Conservation (phyloP, 2,888 invertebrate species). For the Ptilodon capucinus region DNA sequence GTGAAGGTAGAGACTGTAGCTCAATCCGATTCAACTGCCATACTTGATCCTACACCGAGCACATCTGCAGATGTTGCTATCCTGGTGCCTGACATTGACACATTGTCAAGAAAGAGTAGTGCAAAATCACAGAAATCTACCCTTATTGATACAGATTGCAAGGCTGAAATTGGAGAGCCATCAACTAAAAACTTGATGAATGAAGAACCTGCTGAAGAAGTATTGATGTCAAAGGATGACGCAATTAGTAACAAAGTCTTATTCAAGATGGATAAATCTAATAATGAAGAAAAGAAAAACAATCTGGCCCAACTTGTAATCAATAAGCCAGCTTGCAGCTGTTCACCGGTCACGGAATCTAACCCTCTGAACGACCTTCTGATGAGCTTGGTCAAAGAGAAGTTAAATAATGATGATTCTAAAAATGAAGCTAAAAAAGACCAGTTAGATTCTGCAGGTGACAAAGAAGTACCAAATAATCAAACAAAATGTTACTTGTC, state of each 20-base stretch:
- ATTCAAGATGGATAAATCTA: constrained; percentile 68
- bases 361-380: constrained; percentile 76
- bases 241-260: constrained; percentile 75
- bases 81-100: constrained; percentile 52
- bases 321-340: constrained; percentile 72
- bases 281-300: constrained; percentile 67
- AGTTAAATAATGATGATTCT: constrained; percentile 84
- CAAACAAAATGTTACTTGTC: constrained; percentile 85
- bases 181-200: constrained; percentile 69
- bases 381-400: constrained; percentile 78
- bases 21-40: constrained; percentile 50
- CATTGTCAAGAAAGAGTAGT: constrained; percentile 79
- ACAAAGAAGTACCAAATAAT: constrained; percentile 87
- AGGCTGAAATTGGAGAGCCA: constrained; percentile 56
- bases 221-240: constrained; percentile 72
- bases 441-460: constrained; percentile 66
- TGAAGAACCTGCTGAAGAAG: constrained; percentile 63
- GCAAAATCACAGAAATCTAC: constrained; percentile 82
- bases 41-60: constrained; percentile 43
- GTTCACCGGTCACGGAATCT: constrained; percentile 71
- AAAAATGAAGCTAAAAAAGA: constrained; percentile 84
- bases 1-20: constrained; percentile 54
- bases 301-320: constrained; percentile 70
- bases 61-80: constrained; percentile 46
- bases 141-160: constrained; percentile 50